A percentile compares a stretch with the other conserved stretches of the same genome.
Conservation (phyloP, 2,888 invertebrate genomes). For the Tineola bisselliella region DNA sequence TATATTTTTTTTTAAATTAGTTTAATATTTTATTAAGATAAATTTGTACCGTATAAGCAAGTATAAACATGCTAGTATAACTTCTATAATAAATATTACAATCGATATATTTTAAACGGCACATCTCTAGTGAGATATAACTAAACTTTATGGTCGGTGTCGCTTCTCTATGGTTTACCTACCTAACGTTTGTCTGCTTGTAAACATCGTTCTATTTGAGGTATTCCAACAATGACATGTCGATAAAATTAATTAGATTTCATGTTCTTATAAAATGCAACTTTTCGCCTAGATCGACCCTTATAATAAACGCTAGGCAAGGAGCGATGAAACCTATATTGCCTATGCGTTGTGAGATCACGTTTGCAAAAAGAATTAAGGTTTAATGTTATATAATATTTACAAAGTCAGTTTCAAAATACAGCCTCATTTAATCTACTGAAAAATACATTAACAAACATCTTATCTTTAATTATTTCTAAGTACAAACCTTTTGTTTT, state of each 20-base stretch:
- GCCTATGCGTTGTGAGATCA: too few species aligned
- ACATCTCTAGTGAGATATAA: not conserved
- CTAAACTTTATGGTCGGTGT: conserved; percentile 2
- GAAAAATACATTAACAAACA: conserved; percentile 2
- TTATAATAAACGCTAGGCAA: too few species aligned
- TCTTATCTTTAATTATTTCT: not conserved
- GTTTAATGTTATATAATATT: too few species aligned
- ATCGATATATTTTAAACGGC: not conserved
- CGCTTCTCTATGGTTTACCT: not conserved
- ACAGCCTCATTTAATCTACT: not conserved
- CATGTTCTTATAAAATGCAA: too few species aligned
- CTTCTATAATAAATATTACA: too few species aligned
- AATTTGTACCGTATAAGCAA: too few species aligned
- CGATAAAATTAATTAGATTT: not conserved
- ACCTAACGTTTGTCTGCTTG: not conserved
- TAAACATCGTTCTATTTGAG: conserved; percentile 3
- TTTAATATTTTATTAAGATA: too few species aligned
- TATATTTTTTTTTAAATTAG: too few species aligned
- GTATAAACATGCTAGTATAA: too few species aligned
- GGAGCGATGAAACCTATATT: too few species aligned
- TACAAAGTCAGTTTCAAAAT: not conserved
- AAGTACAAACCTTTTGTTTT: not conserved
- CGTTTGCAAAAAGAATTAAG: too few species aligned
- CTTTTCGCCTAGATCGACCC: too few species aligned
- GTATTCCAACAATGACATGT: not conserved